Base-by-base conservation (phyloP, 2,888 invertebrate genomes). In the Microchrysa polita region DNA sequence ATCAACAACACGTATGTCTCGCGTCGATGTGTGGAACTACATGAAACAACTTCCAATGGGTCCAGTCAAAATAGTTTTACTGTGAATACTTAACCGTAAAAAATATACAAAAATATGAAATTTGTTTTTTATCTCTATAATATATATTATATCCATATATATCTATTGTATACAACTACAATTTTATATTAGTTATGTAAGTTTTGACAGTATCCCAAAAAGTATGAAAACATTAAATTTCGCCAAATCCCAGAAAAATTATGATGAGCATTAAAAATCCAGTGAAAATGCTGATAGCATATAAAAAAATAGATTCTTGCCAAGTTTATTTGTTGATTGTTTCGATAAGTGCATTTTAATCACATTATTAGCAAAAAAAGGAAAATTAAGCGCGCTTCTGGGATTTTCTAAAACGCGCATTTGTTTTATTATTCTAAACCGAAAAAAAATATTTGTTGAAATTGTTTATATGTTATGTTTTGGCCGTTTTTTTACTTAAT, bases 1-100 rank as follows among this genome's bases (percentile, higher is more conserved):
- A 77, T 91, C 93, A 79, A 92, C 95, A 81, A 90, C 91, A 77
- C 89, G 90, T 75, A 92, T 95, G 89, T 92, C 96, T n/a, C 90
- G 97, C 80, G 95, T 95, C 78, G 95, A 96, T 86, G 96, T 95
- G 72, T 97, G 97, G 97, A 93, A 93, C 78, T 90, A 93, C 76
- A 92, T 97, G 87, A 97, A 97, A 85, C 93, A 93, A 80, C 85
- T 97, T 77, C 93, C 94, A 72, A 91, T 94, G 81, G 97, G 97
- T 73, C 90, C 91, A 81, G 92, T 95, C 77, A 88, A 82, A 78
- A 84, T 84, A 77, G 77, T 79, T 60, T 81, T 83, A 77, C 79
- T 80, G 78, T 83, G 79, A 80, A 69, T 69, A 69, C 57, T 55
- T 34, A 57, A 40, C 5, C 55, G 22, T 22, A 9, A 14, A 65